These are phyloP conservation scores for Polyergus mexicanus DNA, from an alignment of 1,140 invertebrate species.

Conservation along the genomic window DNA sequence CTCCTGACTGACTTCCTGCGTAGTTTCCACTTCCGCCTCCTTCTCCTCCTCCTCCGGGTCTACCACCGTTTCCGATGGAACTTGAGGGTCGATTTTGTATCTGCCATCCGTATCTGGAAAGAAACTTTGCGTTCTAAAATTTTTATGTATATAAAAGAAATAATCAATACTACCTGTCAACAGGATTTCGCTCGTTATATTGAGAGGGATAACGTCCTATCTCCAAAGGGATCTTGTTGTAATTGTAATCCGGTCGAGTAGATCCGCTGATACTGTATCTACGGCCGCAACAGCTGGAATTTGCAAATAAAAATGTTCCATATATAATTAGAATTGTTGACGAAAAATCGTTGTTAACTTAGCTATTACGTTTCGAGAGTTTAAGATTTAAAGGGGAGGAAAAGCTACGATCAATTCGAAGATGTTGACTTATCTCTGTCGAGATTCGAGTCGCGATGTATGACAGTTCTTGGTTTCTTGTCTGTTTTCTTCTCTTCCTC, in stretches of 20 bases:
- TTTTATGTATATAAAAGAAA: background rate
- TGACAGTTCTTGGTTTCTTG: conserved; percentile 69
- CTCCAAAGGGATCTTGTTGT: conserved; percentile 57
- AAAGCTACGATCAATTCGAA: background rate
- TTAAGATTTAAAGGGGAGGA: background rate
- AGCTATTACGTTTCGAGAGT: background rate
- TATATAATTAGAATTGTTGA: conserved; percentile 15
- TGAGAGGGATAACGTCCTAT: conserved; percentile 65
- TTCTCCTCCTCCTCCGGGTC: conserved; percentile 21
- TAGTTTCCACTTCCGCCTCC: conserved; percentile 36
- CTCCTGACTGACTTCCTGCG: conserved; percentile 54
- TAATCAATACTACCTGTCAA: conserved; percentile 71
- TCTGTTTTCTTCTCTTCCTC: conserved; percentile 43
- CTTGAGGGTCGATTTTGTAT: conserved; percentile 43
- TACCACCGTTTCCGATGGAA: conserved; percentile 41
- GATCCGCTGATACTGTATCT: conserved; percentile 67
- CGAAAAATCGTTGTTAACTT: background rate
- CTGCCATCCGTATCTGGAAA: conserved; percentile 71
- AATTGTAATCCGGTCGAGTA: conserved; percentile 60
- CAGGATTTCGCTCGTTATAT: conserved; percentile 69
- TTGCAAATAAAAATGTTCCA: conserved; percentile 66
- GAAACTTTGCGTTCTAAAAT: background rate
- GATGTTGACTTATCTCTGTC: conserved; percentile 77
- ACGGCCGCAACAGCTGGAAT: conserved; percentile 75
- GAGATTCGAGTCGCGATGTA: conserved; percentile 23